Evolutionary conservation across 1,140 invertebrate genomes (phyloP).

Genomic region (Nasonia longicornis): DNA sequence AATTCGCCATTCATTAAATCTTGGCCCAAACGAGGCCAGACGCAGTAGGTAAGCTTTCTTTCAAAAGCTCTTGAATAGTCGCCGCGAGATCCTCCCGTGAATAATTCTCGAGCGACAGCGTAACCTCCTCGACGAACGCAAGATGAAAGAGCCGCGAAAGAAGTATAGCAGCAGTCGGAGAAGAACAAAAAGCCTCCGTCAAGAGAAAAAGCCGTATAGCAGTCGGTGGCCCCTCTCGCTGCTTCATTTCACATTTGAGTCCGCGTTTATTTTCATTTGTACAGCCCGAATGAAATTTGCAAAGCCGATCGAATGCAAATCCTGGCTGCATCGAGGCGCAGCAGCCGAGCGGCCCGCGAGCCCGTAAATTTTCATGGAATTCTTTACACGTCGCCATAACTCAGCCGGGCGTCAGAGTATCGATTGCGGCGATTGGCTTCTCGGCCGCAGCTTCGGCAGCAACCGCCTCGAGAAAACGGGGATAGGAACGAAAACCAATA

Average conservation of each 20-base stretch:
- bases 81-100: conserved; percentile 14
- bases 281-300: conserved; percentile 51
- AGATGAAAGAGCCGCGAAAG: not conserved
- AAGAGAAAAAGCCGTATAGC: not conserved
- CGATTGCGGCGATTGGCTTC: conserved; percentile 45
- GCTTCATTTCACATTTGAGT: conserved; percentile 30
- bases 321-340: conserved; percentile 22
- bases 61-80: not conserved
- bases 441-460: not conserved
- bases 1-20: conserved; percentile 20
- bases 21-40: not conserved
- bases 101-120: conserved; percentile 14
- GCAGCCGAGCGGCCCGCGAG: not conserved
- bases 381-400: conserved; percentile 47
- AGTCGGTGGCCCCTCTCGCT: not conserved
- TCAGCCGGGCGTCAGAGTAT: conserved; percentile 29
- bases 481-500: conserved; percentile 43
- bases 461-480: conserved; percentile 23
- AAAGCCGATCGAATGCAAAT: conserved; percentile 60
- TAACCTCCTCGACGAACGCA: not conserved
- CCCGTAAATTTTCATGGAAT: conserved; percentile 47
- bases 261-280: conserved; percentile 41
- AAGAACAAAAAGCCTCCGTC: not conserved
- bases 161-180: not conserved
- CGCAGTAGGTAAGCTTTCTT: not conserved